Base-by-base conservation (phyloP, 2,113 vertebrate genomes). In the Laticauda laticaudata region DNA sequence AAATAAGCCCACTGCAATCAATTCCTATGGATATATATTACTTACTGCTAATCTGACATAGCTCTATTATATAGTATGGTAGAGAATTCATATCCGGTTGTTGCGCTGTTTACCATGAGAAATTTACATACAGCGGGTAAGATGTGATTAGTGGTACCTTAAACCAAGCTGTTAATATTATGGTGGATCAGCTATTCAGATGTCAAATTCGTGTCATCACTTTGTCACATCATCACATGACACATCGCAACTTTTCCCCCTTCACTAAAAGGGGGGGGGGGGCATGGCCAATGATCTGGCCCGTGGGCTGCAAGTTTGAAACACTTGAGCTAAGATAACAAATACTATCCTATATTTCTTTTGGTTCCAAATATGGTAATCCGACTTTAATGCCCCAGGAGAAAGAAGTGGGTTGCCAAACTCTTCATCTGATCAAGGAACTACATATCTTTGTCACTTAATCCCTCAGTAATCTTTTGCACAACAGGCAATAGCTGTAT, bases 391-490 rank as follows among this genome's bases (percentile, higher is more conserved):
- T 53, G 15, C 51, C 12, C 24, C 89, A 57, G 39, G 4, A 90
- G 12, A 14, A 18, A 92, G 75, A 21, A 85, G 39, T 56, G 24
- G 15, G 64, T 92, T 93, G 54, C 45, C 91, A 55, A 92, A 55
- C 90, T 1, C 94, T 93, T 75, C 29, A 51, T 0, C 64, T 88
- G 48, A 43, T 18, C 45, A 92, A 29, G 89, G 14, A 94, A 48
- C 0, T 85, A 93, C 81, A 94, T 91, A 0, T 14, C 56, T 43
- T 89, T 51, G 18, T 9, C 86, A 45, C 1, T 89, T 95, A 91
- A 92, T 90, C 0, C 88, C 53, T 90, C 89, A 55, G 29, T 92
- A 90, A 57, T 92, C 55, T 81, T 90, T 61, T 93, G 34, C 24
- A 20, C 64, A 20, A 11, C 24, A 94, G 45, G 57, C 1, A 92